These are phyloP conservation scores for Odontomyia ornata DNA, from an alignment of 2,888 invertebrate species.

Conservation along the genomic window DNA sequence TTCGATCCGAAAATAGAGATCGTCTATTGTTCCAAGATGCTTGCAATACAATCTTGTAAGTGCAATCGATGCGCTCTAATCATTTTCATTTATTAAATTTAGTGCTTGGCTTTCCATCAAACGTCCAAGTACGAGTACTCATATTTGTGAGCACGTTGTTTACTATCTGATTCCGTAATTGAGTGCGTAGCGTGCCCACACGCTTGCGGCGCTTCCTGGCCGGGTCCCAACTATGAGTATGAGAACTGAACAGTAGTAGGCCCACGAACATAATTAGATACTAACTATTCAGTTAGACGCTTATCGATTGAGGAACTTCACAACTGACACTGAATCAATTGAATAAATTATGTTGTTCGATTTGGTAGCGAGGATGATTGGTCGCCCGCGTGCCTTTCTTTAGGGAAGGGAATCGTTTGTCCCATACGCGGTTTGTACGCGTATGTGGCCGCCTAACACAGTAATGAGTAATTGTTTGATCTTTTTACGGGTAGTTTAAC, in stretches of 20 bases:
- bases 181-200: neutral
- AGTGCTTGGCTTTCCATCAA: neutral
- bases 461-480: conserved; percentile 33
- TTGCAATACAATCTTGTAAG: neutral
- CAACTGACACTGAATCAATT: conserved; percentile 28
- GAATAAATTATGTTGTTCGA: conserved; percentile 39
- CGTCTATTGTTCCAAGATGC: neutral
- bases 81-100: neutral
- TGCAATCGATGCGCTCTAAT: neutral
- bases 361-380: conserved; percentile 7
- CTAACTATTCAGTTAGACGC: conserved; percentile 35
- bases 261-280: conserved; percentile 20
- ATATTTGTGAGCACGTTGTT: neutral
- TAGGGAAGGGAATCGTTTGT: neutral
- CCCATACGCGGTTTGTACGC: neutral
- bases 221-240: neutral
- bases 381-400: neutral
- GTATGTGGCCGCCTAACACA: neutral
- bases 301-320: conserved; percentile 26
- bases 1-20: neutral
- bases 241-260: neutral
- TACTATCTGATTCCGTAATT: neutral
- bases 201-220: neutral
- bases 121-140: neutral
- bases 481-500: conserved; percentile 40